Evolutionary conservation across 2,113 vertebrate species (phyloP), one percentile per base, ranked within the genome.

Genomic region (Crotalus helleri): DNA sequence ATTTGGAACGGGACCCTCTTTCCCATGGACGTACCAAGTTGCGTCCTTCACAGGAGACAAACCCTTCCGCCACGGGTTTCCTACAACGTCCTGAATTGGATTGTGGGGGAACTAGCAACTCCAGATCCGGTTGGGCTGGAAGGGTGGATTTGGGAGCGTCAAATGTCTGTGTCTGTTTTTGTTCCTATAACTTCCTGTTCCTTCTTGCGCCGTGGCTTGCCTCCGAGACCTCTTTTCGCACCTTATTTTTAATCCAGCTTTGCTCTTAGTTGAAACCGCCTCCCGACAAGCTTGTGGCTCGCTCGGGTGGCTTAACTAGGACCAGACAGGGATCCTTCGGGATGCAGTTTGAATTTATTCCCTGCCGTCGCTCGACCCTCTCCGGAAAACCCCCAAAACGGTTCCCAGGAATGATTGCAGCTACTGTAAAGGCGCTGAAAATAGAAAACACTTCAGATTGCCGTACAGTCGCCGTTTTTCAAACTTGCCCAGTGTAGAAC

Each of bases 171-270:
- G 15, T 11, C 4, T 74, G 29, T 23, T 21, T 49, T 81, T 59
- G 26, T 13, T 53, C 26, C 12, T 54, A 29, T 33, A 6, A 19
- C 46, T 24, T n/a, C n/a, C 6, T 81, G 7, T 81, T 81, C 91
- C 51, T 89, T 93, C 51, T 89, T 93, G 90, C 91, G 2, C 21
- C 93, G 94, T 92, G 21, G 96, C 95, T 94, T 85, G n/a, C 59
- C 90, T 92, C 89, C 89, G 93, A 94, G 93, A 92, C 95, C 93
- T 95, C 89, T 91, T 92, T 85, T 94, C 94, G 91, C 10, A 0
- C 55, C 90, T 91, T 61, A 91, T 92, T 92, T 94, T 61, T 94
- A 54, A 95, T 92, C 95, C 92, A 54, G 89, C 58, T 15, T 85
- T 33, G 49, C 33, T 94, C 69, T 89, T 46, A 51, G 26, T 54